Base-by-base conservation (phyloP, 2,888 invertebrate genomes). In the Aphodius granarius region DNA sequence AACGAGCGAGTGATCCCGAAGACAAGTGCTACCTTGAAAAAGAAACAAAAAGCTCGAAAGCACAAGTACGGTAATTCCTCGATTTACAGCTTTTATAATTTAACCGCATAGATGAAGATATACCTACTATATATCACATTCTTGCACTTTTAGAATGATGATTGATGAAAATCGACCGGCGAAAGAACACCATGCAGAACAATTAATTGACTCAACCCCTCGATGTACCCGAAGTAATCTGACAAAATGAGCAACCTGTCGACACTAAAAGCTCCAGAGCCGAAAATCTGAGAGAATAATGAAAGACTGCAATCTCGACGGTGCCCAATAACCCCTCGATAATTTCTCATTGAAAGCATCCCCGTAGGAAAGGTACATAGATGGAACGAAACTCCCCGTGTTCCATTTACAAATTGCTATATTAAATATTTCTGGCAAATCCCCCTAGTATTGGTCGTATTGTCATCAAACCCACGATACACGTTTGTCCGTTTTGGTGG, bases 371-470 rank as follows among this genome's bases (percentile, higher is more conserved):
- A 77, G 78, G 77, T 78, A 73, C 9, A 43, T 43, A 43, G 43
- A 43, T 43, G 43, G 43, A 43, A 43, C 72, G 78, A 77, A 76
- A 79, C 78, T 78, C 78, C 78, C 78, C 78, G 77, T 73, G 76
- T 80, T 78, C 82, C 83, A 83, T 84, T 83, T 83, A 83, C 82
- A 84, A 84, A 85, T 85, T 85, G 84, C 82, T 81, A 82, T 84
- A 85, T 85, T 85, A 84, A 85, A 85, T 85, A 84, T 83, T 83
- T 82, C 83, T 81, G 79, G 80, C 78, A 77, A 79, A 79, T 83
- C 84, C 84, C 83, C 81, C 18, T n/a, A 21, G 6, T 21, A 20
- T 22, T n/a, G 21, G 68, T 22, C n/a, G 21, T 68, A 68, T 68
- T 68, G 22, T 68, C 43, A 17, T 66, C 19, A 66, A 21, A 68